phyloP scores from a whole-genome alignment of 2,888 invertebrate species.

The Yponomeuta evonymella region DNA sequence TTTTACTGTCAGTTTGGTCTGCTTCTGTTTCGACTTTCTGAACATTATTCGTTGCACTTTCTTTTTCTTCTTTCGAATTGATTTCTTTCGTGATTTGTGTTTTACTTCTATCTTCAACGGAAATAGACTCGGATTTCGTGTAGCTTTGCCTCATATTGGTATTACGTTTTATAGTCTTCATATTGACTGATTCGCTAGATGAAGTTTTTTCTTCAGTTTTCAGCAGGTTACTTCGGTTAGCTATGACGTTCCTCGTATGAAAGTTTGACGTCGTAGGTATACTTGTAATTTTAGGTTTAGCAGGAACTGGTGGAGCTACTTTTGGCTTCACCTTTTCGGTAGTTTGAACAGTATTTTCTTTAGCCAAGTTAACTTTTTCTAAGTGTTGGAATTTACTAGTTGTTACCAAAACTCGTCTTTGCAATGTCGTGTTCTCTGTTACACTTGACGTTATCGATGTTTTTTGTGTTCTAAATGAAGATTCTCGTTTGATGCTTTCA shows the following conservation, averaged over 20 bases:
- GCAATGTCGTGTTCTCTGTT: conserved; percentile 37
- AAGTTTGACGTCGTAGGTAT: conserved; percentile 35
- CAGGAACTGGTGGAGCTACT: conserved; percentile 80
- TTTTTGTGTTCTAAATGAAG: conserved; percentile 48
- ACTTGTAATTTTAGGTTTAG: conserved; percentile 72
- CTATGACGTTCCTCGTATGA: conserved; percentile 30
- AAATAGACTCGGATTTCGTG: conserved; percentile 43
- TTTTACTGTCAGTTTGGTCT: conserved; percentile 3
- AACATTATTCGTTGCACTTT: conserved; percentile 18
- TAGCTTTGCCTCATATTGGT: conserved; percentile 31
- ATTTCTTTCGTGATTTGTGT: neutral
- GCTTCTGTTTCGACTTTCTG: conserved; percentile 26
- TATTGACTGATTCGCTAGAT: conserved; percentile 46
- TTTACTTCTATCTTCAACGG: conserved; percentile 32
- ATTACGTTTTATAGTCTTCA: conserved; percentile 49
- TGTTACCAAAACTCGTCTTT: conserved; percentile 36
- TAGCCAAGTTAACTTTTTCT: conserved; percentile 27
- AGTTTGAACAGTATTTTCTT: conserved; percentile 24
- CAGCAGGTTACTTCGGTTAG: conserved; percentile 28
- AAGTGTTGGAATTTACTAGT: conserved; percentile 34
- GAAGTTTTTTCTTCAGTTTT: conserved; percentile 44
- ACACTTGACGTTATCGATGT: conserved; percentile 37
- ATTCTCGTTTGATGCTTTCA: conserved; percentile 48
- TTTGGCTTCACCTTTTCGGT: conserved; percentile 61
- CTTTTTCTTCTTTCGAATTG: neutral